Base-by-base conservation (phyloP, 1,140 invertebrate species). In the Drosophila parabipectinata region DNA sequence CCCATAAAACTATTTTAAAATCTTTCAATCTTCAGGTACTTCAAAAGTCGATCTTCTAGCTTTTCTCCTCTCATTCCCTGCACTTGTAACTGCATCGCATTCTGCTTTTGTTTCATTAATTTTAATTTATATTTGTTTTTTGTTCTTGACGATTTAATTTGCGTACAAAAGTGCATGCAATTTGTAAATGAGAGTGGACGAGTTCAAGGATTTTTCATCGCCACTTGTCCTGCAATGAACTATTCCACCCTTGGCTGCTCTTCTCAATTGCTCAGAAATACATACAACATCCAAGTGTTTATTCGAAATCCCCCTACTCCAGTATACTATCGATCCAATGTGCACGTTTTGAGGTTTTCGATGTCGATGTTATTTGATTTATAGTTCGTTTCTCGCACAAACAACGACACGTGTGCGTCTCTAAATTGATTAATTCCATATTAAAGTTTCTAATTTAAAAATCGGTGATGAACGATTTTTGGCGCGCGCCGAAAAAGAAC, bases 351-450 rank as follows among this genome's bases (percentile, higher is more conserved):
- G 47, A 37, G 47, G 45, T 69, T 66, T 69, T 68, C 34, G 18
- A 67, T 59, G 41, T 73, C 58, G 48, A 72, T 39, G 57, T 21
- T 6, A 59, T 68, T 61, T 58, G 32, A 71, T 57, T 75, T 75
- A 41, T 37, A 8, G 30, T 52, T 62, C 34, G 26, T 14, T 55
- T 48, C 48, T 54, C 39, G 15, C 60, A 63, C 24, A 60, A 59
- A 71, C 37, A 66, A 59, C 50, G 50, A 79, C 80, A 84, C 75
- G 75, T 84, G 80, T 72, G 51, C 60, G 24, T 32, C 52, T 34
- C 30, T 21, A 37, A 84, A 76, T 73, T 77, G 67, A 84, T 84
- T 79, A 79, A 69, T 73, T 56, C 61, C 59, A 71, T 59, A 59
- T 58, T 54, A 73, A 34, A 55, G 57, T 51, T 67, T 75, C 37